A percentile compares a stretch with the other conserved stretches of the same genome.
Conservation (phyloP, 2,888 invertebrate genomes). For the Synanthedon vespiformis region DNA sequence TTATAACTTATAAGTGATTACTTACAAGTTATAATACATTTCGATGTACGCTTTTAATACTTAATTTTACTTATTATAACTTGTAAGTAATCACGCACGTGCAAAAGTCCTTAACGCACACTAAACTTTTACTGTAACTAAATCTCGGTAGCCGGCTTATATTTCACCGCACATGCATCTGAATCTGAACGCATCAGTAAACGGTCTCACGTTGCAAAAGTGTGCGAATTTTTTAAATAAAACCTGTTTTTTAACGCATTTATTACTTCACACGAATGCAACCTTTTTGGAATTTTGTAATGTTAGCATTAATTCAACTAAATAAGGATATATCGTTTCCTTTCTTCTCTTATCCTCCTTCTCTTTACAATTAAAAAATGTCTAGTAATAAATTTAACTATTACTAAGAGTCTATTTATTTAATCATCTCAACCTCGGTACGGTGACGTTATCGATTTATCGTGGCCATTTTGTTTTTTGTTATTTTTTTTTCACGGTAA, state of each 20-base stretch:
- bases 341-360: background rate
- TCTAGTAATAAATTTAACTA: too few species aligned
- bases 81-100: background rate
- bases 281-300: too few species aligned
- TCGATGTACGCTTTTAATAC: too few species aligned
- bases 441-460: slow-evolving; percentile 37
- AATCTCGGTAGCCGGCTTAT: background rate
- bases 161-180: background rate
- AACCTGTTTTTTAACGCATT: background rate
- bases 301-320: too few species aligned
- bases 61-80: background rate
- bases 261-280: too few species aligned
- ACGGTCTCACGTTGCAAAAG: background rate
- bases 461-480: slow-evolving; percentile 27
- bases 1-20: too few species aligned
- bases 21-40: too few species aligned
- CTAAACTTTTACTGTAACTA: background rate
- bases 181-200: background rate
- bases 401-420: too few species aligned
- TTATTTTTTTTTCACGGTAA: slow-evolving; percentile 22
- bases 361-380: too few species aligned
- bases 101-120: background rate
- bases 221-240: background rate
- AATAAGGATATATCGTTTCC: too few species aligned
- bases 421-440: background rate